Evolutionary conservation across 2,797 vertebrate genomes (phyloP), one percentile per base, ranked within the genome.

Genomic region (Poeciliopsis paucimaculata): DNA sequence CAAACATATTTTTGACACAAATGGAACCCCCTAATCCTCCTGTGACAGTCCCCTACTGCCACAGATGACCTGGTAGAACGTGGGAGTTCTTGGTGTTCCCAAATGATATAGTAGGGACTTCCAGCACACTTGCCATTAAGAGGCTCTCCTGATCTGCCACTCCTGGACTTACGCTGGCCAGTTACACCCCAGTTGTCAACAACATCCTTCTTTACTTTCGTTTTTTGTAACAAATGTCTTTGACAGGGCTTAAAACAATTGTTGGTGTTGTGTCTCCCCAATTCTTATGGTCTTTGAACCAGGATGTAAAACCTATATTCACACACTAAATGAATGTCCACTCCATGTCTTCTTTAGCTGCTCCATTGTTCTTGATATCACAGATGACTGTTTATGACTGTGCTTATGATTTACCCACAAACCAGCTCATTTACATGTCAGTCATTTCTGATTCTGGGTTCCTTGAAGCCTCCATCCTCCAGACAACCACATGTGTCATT

Each of bases 401-500:
- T 74, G 23, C 73, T 73, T 34, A 31, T 71, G 78, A 73, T 81
- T 79, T 41, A 62, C 5, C 26, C 18, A 46, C 43, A 66, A 5
- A 0, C 11, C 51, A 8, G 10, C 45, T 31, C 20, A 73, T 81
- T 23, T 43, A 51, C 68, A 23, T 78, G 72, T 20, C 20, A 23
- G 20, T 51, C 81, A 16, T 53, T 62, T n/a, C 13, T 73, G 28
- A 23, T 0, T 3, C 46, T 1, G 11, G 57, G 80, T 71, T 81
- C 26, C 6, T 51, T 31, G 75, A 15, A 43, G 49, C 3, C 5
- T 80, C 78, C 28, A 57, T 91, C 55, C 68, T 78, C 82, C 89
- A 81, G 36, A 26, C 71, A 60, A 18, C 2, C 1, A 91, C 26
- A 72, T 86, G 82, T 20, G 77, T 80, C 12, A 34, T 28, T 47